These are phyloP conservation scores for Phainopepla nitens DNA, from an alignment of 2,113 vertebrate species.

Conservation along the genomic window DNA sequence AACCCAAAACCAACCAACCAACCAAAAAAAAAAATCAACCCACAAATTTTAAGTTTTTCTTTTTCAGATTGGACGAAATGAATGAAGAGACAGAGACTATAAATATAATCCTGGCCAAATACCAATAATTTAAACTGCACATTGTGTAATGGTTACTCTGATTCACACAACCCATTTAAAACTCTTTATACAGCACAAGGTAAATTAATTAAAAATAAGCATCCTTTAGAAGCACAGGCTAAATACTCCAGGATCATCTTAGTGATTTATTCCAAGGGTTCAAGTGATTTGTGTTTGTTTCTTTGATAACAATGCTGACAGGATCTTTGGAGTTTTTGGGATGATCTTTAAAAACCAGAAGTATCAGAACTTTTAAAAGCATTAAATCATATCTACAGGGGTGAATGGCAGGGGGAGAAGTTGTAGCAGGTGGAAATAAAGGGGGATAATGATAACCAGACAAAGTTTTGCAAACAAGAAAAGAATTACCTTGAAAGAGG, in stretches of 20 bases:
- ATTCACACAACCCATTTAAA: neutral
- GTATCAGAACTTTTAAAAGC: neutral
- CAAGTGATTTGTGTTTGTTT: neutral
- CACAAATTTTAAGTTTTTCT: neutral
- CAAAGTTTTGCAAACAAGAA: neutral
- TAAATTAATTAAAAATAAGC: constrained; percentile 21
- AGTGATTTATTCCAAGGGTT: neutral
- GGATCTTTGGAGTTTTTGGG: neutral
- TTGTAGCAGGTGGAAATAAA: neutral
- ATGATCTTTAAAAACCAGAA: neutral
- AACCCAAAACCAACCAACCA: neutral
- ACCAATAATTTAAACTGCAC: neutral
- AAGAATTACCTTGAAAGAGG: neutral
- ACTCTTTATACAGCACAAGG: neutral
- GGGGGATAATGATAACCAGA: neutral
- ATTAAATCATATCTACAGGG: neutral
- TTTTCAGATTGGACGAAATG: neutral
- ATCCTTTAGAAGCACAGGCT: neutral
- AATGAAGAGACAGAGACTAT: neutral
- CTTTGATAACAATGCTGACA: neutral
- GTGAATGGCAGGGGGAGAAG: neutral
- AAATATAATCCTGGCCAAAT: neutral
- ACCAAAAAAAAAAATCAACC: neutral
- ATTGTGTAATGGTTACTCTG: neutral
- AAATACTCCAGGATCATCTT: neutral